Evolutionary conservation across 2,113 vertebrate species (phyloP).

Genomic region (Saccopteryx leptura): DNA sequence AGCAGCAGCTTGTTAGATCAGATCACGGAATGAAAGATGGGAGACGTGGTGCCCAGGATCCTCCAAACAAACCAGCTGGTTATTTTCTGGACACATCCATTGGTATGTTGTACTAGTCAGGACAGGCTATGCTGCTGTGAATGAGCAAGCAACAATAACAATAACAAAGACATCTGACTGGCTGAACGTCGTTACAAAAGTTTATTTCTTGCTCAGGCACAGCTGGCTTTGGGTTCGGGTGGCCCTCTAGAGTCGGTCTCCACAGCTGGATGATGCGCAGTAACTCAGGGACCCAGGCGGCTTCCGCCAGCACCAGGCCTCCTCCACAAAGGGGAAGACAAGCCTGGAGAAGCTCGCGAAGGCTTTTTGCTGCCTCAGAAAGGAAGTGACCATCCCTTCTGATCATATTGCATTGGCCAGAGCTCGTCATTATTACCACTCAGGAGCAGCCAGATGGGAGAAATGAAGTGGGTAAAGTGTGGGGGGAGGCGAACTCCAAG

Average conservation of each 20-base stretch:
- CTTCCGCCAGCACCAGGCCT: background rate
- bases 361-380: background rate
- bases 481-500: background rate
- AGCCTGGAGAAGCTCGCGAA: background rate
- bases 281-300: background rate
- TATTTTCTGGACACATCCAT: background rate
- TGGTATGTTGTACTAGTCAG: background rate
- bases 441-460: background rate
- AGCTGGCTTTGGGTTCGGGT: background rate
- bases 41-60: background rate
- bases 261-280: fast-evolving
- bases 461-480: background rate
- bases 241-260: background rate
- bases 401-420: background rate
- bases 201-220: background rate
- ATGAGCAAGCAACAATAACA: background rate
- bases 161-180: background rate
- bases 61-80: background rate
- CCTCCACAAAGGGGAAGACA: background rate
- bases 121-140: background rate
- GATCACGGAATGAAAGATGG: background rate
- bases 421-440: background rate
- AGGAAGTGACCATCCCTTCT: background rate
- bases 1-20: background rate
- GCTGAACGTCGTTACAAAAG: background rate